phyloP scores from a whole-genome alignment of 2,113 vertebrate genomes.

The Nothoprocta pentlandii region DNA sequence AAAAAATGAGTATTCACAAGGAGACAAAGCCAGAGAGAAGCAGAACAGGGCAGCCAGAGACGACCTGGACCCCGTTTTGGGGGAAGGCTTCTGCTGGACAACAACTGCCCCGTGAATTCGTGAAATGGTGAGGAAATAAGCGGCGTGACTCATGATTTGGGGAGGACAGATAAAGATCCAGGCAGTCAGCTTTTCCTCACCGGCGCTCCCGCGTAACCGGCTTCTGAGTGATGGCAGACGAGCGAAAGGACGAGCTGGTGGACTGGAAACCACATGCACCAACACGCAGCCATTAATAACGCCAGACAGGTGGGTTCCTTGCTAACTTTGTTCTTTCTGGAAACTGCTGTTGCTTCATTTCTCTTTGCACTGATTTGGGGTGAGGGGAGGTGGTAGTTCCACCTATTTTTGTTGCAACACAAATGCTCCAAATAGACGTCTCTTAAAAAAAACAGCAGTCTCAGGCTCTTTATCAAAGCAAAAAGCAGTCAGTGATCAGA shows the following conservation, averaged over 20 bases:
- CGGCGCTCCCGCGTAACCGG: fast-evolving
- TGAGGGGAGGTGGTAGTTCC: background rate
- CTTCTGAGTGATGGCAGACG: background rate
- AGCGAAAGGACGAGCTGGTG: background rate
- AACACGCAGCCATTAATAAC: background rate
- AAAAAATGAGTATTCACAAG: background rate
- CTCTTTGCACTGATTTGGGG: background rate
- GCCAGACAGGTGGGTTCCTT: fast-evolving
- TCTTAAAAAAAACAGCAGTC: background rate
- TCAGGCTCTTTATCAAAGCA: background rate
- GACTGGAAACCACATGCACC: background rate
- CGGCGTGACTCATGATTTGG: background rate
- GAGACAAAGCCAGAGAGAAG: fast-evolving
- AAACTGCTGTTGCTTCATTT: background rate
- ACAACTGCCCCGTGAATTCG: fast-evolving
- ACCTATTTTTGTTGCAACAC: background rate
- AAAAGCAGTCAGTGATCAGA: background rate
- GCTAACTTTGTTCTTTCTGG: background rate
- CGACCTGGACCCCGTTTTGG: fast-evolving
- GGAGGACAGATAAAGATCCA: background rate
- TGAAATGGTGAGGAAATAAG: fast-evolving
- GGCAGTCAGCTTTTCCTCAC: background rate
- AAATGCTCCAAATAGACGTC: fast-evolving
- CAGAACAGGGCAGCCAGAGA: background rate
- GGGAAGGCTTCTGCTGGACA: background rate